A percentile compares a stretch with the other conserved stretches of the same genome.
phyloP scores from a whole-genome alignment of 2,113 vertebrate genomes.

The Brachirus orientalis region DNA sequence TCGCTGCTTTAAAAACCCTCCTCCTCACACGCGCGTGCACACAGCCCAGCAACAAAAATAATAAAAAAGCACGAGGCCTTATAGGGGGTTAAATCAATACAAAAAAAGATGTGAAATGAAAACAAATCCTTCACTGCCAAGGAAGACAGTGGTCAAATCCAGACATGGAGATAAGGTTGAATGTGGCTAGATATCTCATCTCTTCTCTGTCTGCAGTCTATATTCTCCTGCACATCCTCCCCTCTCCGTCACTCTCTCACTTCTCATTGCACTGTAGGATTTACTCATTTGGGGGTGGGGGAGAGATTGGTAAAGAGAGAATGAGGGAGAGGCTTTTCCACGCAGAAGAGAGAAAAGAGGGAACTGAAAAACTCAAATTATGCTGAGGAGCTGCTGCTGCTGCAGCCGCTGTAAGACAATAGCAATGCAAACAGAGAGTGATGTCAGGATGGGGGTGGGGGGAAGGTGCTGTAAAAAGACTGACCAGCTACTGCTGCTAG shows the following conservation, averaged over 20 bases:
- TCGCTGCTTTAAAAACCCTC: constrained; percentile 67
- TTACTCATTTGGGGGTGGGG: constrained; percentile 43
- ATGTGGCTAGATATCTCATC: constrained; percentile 49
- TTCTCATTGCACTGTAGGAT: constrained; percentile 54
- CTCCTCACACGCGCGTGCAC: constrained; percentile 42
- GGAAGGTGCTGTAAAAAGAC: constrained; percentile 30
- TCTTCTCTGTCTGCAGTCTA: constrained; percentile 46
- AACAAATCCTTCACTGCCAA: constrained; percentile 32
- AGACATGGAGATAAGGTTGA: constrained; percentile 30
- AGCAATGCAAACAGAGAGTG: constrained; percentile 88
- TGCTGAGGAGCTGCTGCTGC: constrained; percentile 80
- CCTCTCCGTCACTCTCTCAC: constrained; percentile 60
- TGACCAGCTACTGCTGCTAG: constrained; percentile 40
- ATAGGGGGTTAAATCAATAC: constrained; percentile 4
- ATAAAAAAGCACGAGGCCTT: constrained; percentile 24
- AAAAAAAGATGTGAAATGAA: background rate
- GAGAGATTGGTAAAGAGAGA: constrained; percentile 8
- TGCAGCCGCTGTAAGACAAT: constrained; percentile 89
- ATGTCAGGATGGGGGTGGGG: constrained; percentile 82
- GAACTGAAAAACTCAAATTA: constrained; percentile 39
- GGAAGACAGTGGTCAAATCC: constrained; percentile 32
- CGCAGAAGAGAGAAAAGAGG: constrained; percentile 42
- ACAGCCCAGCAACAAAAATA: constrained; percentile 44
- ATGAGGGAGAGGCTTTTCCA: constrained; percentile 64
- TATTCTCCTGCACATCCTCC: constrained; percentile 54